These are phyloP conservation scores for Nasalis larvatus DNA, from an alignment of 2,113 vertebrate species.

Conservation along the genomic window DNA sequence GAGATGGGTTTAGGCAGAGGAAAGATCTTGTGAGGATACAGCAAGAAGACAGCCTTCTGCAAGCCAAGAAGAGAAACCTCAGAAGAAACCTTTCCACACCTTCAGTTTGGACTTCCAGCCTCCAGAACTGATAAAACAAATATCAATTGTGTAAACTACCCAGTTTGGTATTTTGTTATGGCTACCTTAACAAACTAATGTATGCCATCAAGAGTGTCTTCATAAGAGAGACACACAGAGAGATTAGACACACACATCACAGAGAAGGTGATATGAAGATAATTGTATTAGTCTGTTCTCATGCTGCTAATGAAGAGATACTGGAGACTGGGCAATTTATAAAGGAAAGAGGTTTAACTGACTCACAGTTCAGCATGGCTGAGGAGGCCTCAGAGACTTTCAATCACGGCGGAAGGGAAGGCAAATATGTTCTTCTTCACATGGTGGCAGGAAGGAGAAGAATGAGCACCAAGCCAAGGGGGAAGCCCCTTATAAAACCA, in stretches of 20 bases:
- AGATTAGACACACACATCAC: background rate
- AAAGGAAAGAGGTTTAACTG: too few relatives aligned
- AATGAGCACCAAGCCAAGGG: too few relatives aligned
- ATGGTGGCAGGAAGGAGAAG: too few relatives aligned
- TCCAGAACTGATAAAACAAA: background rate
- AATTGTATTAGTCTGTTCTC: too few relatives aligned
- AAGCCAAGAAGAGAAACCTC: background rate
- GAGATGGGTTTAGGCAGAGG: background rate
- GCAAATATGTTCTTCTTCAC: too few relatives aligned
- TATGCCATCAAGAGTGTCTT: background rate
- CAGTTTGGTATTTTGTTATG: background rate
- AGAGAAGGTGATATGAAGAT: background rate
- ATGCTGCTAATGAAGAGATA: too few relatives aligned
- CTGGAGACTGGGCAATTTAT: too few relatives aligned
- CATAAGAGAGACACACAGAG: background rate
- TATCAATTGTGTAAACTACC: too few relatives aligned
- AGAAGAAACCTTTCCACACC: background rate
- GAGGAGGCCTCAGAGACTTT: too few relatives aligned
- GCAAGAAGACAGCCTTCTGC: background rate
- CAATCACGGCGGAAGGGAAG: too few relatives aligned
- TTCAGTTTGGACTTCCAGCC: background rate
- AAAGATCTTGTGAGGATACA: background rate
- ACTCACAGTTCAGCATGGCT: too few relatives aligned
- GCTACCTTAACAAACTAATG: background rate
- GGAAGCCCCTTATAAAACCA: too few relatives aligned